phyloP scores from a whole-genome alignment of 2,113 vertebrate genomes.

The Petromus typicus region DNA sequence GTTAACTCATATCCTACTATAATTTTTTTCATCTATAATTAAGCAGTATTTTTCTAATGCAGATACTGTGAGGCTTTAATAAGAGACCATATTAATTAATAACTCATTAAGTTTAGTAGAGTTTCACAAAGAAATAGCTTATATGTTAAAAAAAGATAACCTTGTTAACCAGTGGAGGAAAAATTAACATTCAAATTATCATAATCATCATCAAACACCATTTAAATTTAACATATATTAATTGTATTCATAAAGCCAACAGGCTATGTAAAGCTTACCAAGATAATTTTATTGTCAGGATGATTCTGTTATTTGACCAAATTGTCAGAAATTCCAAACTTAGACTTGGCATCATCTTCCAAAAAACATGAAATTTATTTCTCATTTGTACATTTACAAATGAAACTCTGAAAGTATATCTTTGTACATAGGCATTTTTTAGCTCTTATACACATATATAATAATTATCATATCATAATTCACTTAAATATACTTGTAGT shows the following conservation, averaged over 20 bases:
- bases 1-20: neutral
- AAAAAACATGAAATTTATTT: neutral
- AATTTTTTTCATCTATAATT: neutral
- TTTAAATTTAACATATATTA: slow-evolving; percentile 20
- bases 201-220: neutral
- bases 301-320: slow-evolving; percentile 16
- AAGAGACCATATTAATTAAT: slow-evolving; percentile 21
- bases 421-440: neutral
- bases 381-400: neutral
- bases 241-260: neutral
- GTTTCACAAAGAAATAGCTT: slow-evolving; percentile 14
- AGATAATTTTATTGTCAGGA: slow-evolving; percentile 23
- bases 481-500: neutral
- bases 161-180: neutral
- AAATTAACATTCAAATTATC: neutral
- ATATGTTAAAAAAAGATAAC: neutral
- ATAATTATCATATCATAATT: neutral
- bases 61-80: neutral
- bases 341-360: neutral
- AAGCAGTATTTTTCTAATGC: neutral
- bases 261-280: neutral
- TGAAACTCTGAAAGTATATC: neutral
- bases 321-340: slow-evolving; percentile 3
- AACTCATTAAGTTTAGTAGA: neutral
- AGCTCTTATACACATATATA: neutral